These are phyloP conservation scores for Sarcoramphus papa DNA, from an alignment of 2,797 vertebrate species.

Conservation along the genomic window DNA sequence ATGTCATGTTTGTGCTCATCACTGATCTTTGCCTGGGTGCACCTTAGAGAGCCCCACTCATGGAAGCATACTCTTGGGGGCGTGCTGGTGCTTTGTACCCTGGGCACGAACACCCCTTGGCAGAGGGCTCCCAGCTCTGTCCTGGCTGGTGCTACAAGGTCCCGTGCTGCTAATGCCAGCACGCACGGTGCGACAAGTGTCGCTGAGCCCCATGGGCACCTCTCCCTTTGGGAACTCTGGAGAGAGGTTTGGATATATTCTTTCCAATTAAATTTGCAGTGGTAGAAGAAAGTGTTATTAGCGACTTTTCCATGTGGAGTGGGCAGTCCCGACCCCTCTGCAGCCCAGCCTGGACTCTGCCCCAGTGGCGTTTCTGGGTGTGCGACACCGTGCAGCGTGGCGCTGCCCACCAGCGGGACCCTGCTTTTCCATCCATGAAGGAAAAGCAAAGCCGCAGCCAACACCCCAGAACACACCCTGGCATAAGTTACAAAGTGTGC, in stretches of 20 bases:
- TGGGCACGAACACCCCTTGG: rapidly evolving
- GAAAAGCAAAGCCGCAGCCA: not conserved
- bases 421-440: not conserved
- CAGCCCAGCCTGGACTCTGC: not conserved
- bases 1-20: not conserved
- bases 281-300: not conserved
- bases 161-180: not conserved
- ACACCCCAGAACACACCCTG: not conserved
- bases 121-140: not conserved
- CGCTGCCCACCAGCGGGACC: not conserved
- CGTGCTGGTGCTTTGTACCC: rapidly evolving
- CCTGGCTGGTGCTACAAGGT: not conserved
- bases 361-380: rapidly evolving
- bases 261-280: not conserved
- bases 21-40: not conserved
- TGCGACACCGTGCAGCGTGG: rapidly evolving
- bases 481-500: not conserved
- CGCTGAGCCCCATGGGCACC: rapidly evolving
- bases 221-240: not conserved
- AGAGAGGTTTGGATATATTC: not conserved
- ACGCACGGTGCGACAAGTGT: rapidly evolving
- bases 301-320: not conserved
- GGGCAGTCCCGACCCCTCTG: not conserved
- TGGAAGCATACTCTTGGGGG: rapidly evolving
- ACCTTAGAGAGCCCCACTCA: not conserved